Evolutionary conservation across 2,113 vertebrate species (phyloP).

Genomic region (Peucedramus taeniatus): DNA sequence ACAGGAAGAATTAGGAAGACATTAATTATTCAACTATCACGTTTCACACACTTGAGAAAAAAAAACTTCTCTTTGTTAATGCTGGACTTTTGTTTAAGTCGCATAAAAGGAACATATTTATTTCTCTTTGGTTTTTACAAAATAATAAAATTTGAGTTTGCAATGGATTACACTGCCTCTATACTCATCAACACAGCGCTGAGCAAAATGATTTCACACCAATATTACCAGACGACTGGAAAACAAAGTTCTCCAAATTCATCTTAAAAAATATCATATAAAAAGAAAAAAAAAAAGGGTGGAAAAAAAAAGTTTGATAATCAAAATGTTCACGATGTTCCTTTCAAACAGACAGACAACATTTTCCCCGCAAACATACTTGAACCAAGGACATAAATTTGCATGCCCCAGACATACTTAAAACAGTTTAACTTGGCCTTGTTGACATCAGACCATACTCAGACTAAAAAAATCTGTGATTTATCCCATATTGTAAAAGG

Average conservation of each 20-base stretch:
- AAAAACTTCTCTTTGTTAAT: not conserved
- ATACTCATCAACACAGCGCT: not conserved
- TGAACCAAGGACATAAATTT: constrained; percentile 5
- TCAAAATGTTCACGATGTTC: not conserved
- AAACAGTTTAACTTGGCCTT: constrained; percentile 39
- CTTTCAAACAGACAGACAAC: not conserved
- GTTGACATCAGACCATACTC: not conserved
- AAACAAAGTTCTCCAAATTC: not conserved
- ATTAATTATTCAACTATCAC: not conserved
- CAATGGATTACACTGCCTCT: not conserved
- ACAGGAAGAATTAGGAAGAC: not conserved
- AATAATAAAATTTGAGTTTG: not conserved
- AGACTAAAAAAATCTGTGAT: not conserved
- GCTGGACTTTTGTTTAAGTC: not conserved
- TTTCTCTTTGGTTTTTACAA: not conserved
- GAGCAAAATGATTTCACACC: not conserved
- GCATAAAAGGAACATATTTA: not conserved
- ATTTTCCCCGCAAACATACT: not conserved
- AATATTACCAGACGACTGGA: not conserved
- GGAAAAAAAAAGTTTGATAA: not conserved
- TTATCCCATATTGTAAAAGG: not conserved
- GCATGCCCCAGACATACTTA: constrained; percentile 17
- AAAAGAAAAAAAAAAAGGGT: not conserved
- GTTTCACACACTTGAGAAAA: not conserved
- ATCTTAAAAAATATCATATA: not conserved